phyloP scores from a whole-genome alignment of 2,113 vertebrate species.

The Raphicerus campestris region DNA sequence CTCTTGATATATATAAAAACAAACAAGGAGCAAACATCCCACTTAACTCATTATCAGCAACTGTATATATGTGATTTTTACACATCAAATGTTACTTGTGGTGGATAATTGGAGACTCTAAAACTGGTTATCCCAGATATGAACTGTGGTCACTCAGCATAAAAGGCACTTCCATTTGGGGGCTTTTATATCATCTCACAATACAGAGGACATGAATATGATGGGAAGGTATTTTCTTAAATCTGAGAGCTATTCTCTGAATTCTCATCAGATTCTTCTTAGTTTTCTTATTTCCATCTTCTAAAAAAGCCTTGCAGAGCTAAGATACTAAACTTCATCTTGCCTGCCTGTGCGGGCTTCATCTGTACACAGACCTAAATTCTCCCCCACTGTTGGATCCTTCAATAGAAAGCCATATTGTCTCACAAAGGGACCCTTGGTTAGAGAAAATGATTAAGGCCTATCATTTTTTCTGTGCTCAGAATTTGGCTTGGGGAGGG shows the following conservation, averaged over 20 bases:
- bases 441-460: conserved; percentile 46
- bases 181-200: not conserved
- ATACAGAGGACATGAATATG: not conserved
- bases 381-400: not conserved
- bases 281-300: not conserved
- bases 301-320: not conserved
- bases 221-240: not conserved
- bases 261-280: not conserved
- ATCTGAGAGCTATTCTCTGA: not conserved
- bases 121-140: not conserved
- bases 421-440: conserved; percentile 24
- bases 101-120: not conserved
- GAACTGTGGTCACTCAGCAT: not conserved
- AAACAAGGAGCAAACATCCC: not conserved
- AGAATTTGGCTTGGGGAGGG: not conserved
- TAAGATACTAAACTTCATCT: conserved; percentile 42
- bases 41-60: not conserved
- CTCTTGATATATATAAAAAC: not conserved
- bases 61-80: not conserved
- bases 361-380: not conserved
- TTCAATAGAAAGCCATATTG: conserved; percentile 44
- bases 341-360: conserved; percentile 41
- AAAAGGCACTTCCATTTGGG: not conserved
- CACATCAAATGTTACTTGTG: not conserved
- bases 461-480: conserved; percentile 19